Evolutionary conservation across 2,113 vertebrate genomes (phyloP).

Genomic region (Fukomys damarensis): DNA sequence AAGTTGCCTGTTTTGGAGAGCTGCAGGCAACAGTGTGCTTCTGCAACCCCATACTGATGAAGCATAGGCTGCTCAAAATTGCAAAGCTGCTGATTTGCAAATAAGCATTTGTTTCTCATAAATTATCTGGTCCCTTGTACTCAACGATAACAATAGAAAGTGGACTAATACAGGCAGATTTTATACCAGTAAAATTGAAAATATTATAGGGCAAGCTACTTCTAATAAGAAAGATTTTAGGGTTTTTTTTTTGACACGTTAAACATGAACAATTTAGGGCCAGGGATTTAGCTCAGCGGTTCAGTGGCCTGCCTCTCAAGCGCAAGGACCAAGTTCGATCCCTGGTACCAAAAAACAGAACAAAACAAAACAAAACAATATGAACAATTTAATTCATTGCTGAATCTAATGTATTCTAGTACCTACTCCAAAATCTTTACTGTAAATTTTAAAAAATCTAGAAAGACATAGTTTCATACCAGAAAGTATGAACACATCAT

Average conservation of each 20-base stretch:
- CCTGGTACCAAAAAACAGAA: too few species aligned
- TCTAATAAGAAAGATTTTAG: background rate
- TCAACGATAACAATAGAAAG: background rate
- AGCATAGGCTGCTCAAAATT: background rate
- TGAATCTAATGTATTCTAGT: background rate
- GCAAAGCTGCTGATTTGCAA: background rate
- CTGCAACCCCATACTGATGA: fast-evolving
- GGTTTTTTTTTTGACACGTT: background rate
- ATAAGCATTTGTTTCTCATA: background rate
- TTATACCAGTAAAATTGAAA: background rate
- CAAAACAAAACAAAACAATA: too few species aligned
- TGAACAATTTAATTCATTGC: background rate
- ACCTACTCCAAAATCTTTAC: background rate
- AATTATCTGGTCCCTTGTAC: background rate
- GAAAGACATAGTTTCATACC: background rate
- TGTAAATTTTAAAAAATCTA: background rate
- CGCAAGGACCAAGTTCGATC: too few species aligned
- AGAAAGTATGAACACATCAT: background rate
- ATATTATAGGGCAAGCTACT: background rate
- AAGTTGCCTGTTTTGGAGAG: background rate
- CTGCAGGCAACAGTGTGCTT: background rate
- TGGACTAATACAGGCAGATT: background rate
- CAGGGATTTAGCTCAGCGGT: too few species aligned
- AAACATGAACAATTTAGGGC: background rate
- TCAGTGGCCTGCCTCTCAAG: too few species aligned